phyloP scores from a whole-genome alignment of 2,888 invertebrate genomes.

The Ephialtes manifestator region DNA sequence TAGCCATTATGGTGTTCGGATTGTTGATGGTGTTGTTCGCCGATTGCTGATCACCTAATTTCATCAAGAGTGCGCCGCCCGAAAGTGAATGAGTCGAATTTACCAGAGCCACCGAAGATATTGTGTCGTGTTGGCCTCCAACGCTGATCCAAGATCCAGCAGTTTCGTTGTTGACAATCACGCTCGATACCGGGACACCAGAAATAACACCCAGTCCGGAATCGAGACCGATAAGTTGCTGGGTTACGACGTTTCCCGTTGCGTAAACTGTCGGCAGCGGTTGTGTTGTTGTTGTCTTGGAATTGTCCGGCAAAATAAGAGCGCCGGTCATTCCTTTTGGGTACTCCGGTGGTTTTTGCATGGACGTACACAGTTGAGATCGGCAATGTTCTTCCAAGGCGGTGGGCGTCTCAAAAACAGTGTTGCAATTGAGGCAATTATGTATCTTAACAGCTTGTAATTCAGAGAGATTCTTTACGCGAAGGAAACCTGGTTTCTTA shows the following conservation, averaged over 20 bases:
- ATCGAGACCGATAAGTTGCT: background rate
- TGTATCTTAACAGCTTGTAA: constrained; percentile 64
- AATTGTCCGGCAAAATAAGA: constrained; percentile 51
- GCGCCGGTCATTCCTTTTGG: constrained; percentile 62
- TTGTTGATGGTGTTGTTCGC: background rate
- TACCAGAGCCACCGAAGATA: background rate
- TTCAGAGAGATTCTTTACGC: constrained; percentile 72
- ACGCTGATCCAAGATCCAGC: constrained; percentile 18
- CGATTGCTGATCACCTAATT: background rate
- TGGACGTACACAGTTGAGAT: constrained; percentile 38
- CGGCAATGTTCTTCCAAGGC: constrained; percentile 69
- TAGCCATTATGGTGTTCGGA: background rate
- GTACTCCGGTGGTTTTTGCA: background rate
- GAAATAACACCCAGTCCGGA: background rate
- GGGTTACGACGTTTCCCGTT: background rate
- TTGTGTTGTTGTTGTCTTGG: background rate
- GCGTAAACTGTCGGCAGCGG: background rate
- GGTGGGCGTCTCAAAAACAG: constrained; percentile 68
- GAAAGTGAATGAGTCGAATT: background rate
- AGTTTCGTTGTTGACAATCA: background rate
- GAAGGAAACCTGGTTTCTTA: constrained; percentile 67
- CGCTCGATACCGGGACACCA: background rate
- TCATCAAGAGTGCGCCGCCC: constrained; percentile 1
- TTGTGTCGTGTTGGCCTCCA: background rate
- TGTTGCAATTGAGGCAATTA: constrained; percentile 71